Percentiles rank a stretch among this genome's conserved stretches.
Conservation (phyloP, 2,113 vertebrate species). For the Myiagra hebetior region DNA sequence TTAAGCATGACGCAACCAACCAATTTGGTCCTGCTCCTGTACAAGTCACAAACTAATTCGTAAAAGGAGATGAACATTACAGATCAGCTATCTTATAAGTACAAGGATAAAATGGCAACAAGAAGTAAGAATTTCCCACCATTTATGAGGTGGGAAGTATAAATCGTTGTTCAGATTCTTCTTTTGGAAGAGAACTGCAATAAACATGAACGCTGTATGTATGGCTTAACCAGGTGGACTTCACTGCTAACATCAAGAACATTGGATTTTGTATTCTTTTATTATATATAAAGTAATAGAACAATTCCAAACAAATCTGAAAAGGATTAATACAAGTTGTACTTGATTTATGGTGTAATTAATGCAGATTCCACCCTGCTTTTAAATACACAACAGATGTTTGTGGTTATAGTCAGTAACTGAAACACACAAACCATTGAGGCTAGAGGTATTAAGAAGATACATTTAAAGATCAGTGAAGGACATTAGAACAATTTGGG, state of each 20-base stretch:
- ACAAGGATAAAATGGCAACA: not conserved
- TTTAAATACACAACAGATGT: slow-evolving; percentile 24
- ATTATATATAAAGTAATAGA: not conserved
- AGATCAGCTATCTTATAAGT: not conserved
- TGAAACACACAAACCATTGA: not conserved
- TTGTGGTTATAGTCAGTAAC: slow-evolving; percentile 19
- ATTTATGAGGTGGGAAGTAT: not conserved
- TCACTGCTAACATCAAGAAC: not conserved
- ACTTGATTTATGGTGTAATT: not conserved
- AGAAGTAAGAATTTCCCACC: not conserved
- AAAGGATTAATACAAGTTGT: not conserved
- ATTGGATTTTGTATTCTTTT: not conserved
- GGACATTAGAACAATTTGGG: not conserved
- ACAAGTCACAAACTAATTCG: not conserved
- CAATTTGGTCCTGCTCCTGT: rapidly evolving
- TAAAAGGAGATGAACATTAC: not conserved
- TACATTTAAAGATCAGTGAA: not conserved
- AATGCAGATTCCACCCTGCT: not conserved
- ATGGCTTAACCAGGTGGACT: not conserved
- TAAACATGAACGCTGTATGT: not conserved
- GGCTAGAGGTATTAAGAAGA: not conserved
- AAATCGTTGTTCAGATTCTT: not conserved
- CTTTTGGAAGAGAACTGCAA: not conserved
- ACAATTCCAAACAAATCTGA: not conserved
- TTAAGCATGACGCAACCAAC: not conserved